A percentile compares a stretch with the other conserved stretches of the same genome.
phyloP scores from a whole-genome alignment of 1,140 invertebrate species.

The Drosophila navojoa region DNA sequence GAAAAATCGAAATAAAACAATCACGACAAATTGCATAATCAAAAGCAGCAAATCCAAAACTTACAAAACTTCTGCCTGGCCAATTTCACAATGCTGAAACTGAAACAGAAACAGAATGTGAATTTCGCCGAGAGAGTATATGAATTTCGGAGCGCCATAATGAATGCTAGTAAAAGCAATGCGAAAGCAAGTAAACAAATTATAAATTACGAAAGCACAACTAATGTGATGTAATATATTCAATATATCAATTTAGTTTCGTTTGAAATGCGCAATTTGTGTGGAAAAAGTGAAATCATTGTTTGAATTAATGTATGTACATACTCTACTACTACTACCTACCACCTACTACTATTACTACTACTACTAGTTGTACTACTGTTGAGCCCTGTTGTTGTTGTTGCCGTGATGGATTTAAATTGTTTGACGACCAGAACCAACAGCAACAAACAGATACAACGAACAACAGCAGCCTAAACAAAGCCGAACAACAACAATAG shows the following conservation, averaged over 20 bases:
- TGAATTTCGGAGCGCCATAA: constrained; percentile 55
- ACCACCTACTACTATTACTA: constrained; percentile 30
- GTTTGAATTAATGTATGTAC: constrained; percentile 48
- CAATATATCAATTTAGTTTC: constrained; percentile 39
- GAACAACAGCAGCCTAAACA: constrained; percentile 37
- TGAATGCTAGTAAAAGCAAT: constrained; percentile 41
- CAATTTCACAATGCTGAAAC: constrained; percentile 60
- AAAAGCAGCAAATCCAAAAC: constrained; percentile 49
- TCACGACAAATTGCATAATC: constrained; percentile 39
- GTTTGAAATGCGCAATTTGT: constrained; percentile 79
- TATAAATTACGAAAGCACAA: constrained; percentile 45
- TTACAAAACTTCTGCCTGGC: constrained; percentile 48
- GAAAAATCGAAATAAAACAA: constrained; percentile 1
- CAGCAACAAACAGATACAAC: constrained; percentile 58
- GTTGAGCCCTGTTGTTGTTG: constrained; percentile 77
- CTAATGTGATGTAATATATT: constrained; percentile 42
- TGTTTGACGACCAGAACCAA: constrained; percentile 54
- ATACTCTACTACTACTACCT: constrained; percentile 23
- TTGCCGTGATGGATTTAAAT: constrained; percentile 48
- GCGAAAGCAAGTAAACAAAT: constrained; percentile 24
- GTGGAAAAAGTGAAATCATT: constrained; percentile 80
- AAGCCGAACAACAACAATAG: constrained; percentile 20
- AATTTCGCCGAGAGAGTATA: constrained; percentile 60
- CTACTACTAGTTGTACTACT: constrained; percentile 38
- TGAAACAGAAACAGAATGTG: constrained; percentile 36